Evolutionary conservation across 2,797 vertebrate species (phyloP).

Genomic region (Tarsius wallacei): DNA sequence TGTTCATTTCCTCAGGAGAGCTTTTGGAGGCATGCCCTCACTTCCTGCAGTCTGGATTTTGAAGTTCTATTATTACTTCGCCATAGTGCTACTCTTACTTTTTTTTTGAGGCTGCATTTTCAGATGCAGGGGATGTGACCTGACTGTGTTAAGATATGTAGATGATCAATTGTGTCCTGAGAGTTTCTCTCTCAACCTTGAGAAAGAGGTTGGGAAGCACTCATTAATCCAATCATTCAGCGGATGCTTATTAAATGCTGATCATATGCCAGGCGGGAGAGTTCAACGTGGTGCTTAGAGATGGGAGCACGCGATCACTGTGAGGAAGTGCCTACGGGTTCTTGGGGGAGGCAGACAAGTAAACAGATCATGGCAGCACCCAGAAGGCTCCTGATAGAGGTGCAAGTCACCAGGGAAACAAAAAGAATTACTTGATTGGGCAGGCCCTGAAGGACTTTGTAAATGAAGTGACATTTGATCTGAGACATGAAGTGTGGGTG

Average conservation of each 20-base stretch:
- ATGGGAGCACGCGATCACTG: fast-evolving
- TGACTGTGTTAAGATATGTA: background rate
- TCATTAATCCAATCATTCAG: background rate
- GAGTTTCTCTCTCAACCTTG: conserved; percentile 8
- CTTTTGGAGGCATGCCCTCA: background rate
- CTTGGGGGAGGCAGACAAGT: background rate
- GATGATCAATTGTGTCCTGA: background rate
- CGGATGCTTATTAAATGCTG: background rate
- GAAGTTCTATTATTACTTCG: background rate
- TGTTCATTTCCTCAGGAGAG: background rate
- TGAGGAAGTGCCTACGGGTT: background rate
- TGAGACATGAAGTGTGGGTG: background rate
- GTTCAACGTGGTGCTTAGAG: background rate
- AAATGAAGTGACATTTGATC: background rate
- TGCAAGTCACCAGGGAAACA: background rate
- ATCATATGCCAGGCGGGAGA: background rate
- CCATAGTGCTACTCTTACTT: no score
- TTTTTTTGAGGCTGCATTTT: background rate
- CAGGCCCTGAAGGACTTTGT: background rate
- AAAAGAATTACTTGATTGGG: background rate
- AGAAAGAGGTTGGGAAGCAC: conserved; percentile 10
- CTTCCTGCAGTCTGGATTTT: background rate
- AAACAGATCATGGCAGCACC: background rate
- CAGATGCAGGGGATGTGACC: background rate
- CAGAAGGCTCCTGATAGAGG: background rate